Evolutionary conservation across 1,140 invertebrate species (phyloP).

Genomic region (Carcinoscorpius rotundicauda): DNA sequence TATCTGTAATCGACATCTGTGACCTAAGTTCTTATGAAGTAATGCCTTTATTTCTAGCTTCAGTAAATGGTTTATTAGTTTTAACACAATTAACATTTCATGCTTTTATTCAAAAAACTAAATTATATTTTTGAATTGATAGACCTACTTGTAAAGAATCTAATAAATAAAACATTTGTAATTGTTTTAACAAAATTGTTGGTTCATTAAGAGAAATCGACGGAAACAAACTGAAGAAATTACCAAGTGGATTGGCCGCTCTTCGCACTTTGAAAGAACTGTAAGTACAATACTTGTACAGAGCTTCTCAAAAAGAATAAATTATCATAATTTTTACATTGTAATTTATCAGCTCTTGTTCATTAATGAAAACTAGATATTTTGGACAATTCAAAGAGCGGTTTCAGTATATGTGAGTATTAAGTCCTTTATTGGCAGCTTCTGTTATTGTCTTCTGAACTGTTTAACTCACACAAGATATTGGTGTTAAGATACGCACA

Average conservation of each 20-base stretch:
- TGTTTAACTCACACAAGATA: no score
- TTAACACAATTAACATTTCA: no score
- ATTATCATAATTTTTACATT: not conserved
- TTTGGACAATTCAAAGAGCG: not conserved
- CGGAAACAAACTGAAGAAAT: constrained; percentile 11
- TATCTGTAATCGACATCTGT: no score
- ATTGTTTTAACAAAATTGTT: not conserved
- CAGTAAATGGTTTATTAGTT: no score
- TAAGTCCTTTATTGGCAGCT: not conserved
- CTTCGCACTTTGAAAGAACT: constrained; percentile 12
- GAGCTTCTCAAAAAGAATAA: no score
- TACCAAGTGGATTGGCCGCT: constrained; percentile 9
- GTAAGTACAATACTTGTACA: constrained; percentile 1
- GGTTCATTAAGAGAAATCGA: constrained; percentile 13
- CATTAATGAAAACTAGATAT: not conserved
- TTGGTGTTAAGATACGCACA: no score
- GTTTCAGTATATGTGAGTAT: not conserved
- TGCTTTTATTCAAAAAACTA: no score
- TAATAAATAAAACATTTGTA: not conserved
- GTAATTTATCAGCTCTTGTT: constrained; percentile 1
- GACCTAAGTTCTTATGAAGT: no score
- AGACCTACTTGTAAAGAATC: no score
- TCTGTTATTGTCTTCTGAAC: no score
- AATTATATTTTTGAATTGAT: no score
- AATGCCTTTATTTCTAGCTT: no score